Evolutionary conservation across 2,888 invertebrate genomes (phyloP), one percentile per base, ranked within the genome.

Genomic region (Drosophila algonquin): DNA sequence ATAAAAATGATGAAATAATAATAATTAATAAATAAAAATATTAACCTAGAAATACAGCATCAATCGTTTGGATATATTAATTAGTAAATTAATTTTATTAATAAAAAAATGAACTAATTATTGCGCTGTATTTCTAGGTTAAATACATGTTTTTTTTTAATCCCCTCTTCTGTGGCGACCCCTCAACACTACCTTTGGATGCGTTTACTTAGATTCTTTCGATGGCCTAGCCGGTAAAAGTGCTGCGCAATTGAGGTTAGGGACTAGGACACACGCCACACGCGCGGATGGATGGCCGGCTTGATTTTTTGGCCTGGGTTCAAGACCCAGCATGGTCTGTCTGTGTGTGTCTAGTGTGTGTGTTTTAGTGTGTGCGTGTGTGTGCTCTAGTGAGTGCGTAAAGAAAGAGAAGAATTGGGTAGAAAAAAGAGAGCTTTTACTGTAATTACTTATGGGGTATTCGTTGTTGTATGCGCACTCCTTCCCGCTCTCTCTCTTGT

Each of bases 91-190:
- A 44, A 10, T 6, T 1, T 27, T 8, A 27, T 27, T 7, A 27
- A 27, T 27, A 27, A 7, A 3, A 10, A 1, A 52, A 32, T 12
- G 35, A 0, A 12, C 55, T 18, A 24, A 21, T 8, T 32, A n/a
- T 32, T 46, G 46, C 2, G 40, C 2, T 56, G 24, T n/a, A 14
- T 12, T 35, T 46, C 14, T 21, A 47, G 16, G 44, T 44, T 69
- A 32, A 40, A 40, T 40, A 14, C 1, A 2, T 48, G 61, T 67
- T 84, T 81, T 80, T 87, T 83, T 83, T 83, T 8, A 81, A 47
- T 24, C 46, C 18, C 14, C 16, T 14, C 27, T 12, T 44, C 7
- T 4, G 8, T 8, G 14, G 55, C 21, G 35, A 55, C 16, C 1
- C n/a, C 61, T 74, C 18, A 89, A 89, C 69, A 67, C 54, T 18